phyloP scores from a whole-genome alignment of 2,888 invertebrate genomes.

The Cremastinae sp. region DNA sequence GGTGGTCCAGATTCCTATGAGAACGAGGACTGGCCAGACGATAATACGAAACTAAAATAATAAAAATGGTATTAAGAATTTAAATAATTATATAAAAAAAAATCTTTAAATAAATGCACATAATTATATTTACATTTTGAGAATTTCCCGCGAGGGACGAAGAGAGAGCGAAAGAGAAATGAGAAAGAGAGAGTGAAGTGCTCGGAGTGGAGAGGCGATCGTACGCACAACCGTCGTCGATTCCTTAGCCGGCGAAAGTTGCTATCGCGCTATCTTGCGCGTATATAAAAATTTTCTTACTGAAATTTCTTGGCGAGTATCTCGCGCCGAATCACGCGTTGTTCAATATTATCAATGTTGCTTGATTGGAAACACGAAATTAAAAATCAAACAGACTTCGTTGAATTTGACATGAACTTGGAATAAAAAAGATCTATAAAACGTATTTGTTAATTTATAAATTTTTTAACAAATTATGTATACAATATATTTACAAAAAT shows the following conservation, averaged over 20 bases:
- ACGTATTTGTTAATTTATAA: no score
- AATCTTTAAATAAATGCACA: background rate
- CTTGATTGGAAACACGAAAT: no score
- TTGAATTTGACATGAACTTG: no score
- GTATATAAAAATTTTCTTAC: conserved; percentile 8
- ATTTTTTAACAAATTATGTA: no score
- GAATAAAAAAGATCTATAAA: no score
- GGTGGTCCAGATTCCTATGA: conserved; percentile 40
- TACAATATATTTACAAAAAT: no score
- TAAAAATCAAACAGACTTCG: no score
- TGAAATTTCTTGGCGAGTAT: conserved; percentile 22
- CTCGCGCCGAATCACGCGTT: conserved; percentile 3
- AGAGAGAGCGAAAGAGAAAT: no score
- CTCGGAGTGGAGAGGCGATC: conserved; percentile 33
- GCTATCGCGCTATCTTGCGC: conserved; percentile 30
- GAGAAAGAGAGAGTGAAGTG: conserved; percentile 62
- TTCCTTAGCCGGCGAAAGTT: conserved; percentile 62
- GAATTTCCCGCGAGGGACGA: conserved; percentile 9
- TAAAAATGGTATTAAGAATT: no score
- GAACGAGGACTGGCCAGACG: background rate
- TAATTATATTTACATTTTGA: no score
- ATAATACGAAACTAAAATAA: no score
- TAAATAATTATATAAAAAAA: background rate
- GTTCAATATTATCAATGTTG: no score
- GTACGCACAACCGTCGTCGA: conserved; percentile 40